Conservation (phyloP, 2,113 vertebrate species). For the Apodemus speciosus region DNA sequence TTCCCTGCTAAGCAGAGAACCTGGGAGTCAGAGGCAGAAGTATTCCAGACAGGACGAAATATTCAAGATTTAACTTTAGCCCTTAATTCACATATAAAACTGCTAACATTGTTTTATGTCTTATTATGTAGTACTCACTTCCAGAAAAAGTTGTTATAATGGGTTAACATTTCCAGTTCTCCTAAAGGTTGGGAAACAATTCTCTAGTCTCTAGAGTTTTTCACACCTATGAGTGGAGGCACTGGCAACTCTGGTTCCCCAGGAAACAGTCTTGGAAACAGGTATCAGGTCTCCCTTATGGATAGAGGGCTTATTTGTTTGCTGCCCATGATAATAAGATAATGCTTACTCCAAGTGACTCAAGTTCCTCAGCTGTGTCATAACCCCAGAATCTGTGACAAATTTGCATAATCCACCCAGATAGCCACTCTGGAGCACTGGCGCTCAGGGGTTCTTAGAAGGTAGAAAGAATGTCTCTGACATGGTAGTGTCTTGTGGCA, state of each 20-base stretch:
- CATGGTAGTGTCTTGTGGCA: not conserved
- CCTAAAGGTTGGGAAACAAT: constrained; percentile 48
- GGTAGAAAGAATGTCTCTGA: not conserved
- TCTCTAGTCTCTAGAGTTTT: constrained; percentile 21
- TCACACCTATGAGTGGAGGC: not conserved
- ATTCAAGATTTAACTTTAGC: not conserved
- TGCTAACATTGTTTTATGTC: not conserved
- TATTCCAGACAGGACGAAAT: constrained; percentile 28
- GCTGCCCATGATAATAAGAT: constrained; percentile 9
- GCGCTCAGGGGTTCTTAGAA: not conserved
- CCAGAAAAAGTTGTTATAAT: not conserved
- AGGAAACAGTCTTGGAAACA: constrained; percentile 37
- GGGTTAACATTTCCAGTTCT: constrained; percentile 53
- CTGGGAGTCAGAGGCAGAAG: constrained; percentile 15
- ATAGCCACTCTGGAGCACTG: not conserved
- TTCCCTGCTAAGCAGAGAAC: constrained; percentile 19
- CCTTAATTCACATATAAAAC: constrained; percentile 39
- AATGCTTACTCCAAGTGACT: constrained; percentile 10
- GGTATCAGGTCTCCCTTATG: constrained; percentile 3
- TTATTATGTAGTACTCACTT: not conserved
- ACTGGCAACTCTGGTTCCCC: constrained; percentile 25
- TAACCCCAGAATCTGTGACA: not conserved
- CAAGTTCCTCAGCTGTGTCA: not conserved
- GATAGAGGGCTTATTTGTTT: constrained; percentile 36
- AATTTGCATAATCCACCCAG: not conserved